These are phyloP conservation scores for Sarotherodon lohbergeri DNA, from an alignment of 2,113 vertebrate genomes.

Conservation along the genomic window DNA sequence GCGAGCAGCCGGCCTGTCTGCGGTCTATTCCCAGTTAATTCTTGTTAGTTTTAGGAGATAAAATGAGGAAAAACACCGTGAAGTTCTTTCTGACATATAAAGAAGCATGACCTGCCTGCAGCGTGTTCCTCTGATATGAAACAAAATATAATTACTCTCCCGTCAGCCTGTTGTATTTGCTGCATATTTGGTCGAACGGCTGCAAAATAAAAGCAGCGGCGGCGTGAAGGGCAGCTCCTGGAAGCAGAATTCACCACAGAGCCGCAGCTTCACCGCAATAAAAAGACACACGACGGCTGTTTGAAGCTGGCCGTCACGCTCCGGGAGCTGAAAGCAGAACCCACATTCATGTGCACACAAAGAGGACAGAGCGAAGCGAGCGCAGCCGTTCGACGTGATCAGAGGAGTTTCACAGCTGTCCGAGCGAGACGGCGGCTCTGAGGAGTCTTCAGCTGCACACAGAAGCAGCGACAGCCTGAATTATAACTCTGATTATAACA, in stretches of 20 bases:
- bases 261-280: background rate
- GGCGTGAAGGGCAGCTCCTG: background rate
- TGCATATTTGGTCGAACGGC: background rate
- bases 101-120: background rate
- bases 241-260: background rate
- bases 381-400: background rate
- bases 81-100: background rate
- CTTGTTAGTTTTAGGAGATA: background rate
- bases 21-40: background rate
- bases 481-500: background rate
- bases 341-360: background rate
- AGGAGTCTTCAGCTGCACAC: background rate
- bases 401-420: background rate
- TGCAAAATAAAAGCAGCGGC: background rate
- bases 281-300: background rate
- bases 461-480: background rate
- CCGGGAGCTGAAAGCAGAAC: background rate
- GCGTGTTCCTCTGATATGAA: background rate
- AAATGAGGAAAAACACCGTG: background rate
- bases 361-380: background rate
- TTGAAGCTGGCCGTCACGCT: background rate
- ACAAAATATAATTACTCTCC: background rate
- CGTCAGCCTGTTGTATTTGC: background rate
- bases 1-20: background rate
- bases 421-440: background rate